Conservation (phyloP, 2,797 vertebrate species). For the Danio aesculapii region DNA sequence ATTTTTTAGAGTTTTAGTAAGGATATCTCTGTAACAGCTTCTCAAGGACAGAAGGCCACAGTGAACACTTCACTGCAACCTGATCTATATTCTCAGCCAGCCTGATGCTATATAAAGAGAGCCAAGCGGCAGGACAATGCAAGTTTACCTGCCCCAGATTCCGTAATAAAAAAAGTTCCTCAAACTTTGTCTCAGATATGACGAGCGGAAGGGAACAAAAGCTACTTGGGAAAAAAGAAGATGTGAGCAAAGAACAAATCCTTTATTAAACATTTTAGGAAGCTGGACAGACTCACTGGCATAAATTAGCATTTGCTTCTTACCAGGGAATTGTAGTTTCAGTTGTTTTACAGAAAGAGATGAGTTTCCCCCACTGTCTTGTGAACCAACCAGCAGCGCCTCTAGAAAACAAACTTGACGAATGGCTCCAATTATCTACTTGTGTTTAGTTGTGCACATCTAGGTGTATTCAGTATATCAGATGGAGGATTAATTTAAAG, state of each 20-base stretch:
- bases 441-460: background rate
- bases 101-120: slow-evolving; percentile 75
- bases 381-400: slow-evolving; percentile 11
- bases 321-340: background rate
- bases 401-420: slow-evolving; percentile 32
- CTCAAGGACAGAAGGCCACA: slow-evolving; percentile 71
- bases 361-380: background rate
- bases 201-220: slow-evolving; percentile 43
- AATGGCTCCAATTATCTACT: slow-evolving; percentile 41
- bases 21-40: slow-evolving; percentile 10
- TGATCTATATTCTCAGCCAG: slow-evolving; percentile 78
- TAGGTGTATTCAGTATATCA: background rate
- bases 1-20: slow-evolving; percentile 21
- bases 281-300: background rate
- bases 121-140: slow-evolving; percentile 62
- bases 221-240: slow-evolving; percentile 29
- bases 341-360: background rate
- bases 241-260: slow-evolving; percentile 25
- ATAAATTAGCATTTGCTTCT: slow-evolving; percentile 20
- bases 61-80: slow-evolving; percentile 66
- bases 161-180: slow-evolving; percentile 65
- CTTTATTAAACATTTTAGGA: slow-evolving; percentile 34
- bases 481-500: background rate
- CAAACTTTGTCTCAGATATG: slow-evolving; percentile 68
- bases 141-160: slow-evolving; percentile 74